phyloP scores from a whole-genome alignment of 2,888 invertebrate species.

The Dasysyrphus albostriatus region DNA sequence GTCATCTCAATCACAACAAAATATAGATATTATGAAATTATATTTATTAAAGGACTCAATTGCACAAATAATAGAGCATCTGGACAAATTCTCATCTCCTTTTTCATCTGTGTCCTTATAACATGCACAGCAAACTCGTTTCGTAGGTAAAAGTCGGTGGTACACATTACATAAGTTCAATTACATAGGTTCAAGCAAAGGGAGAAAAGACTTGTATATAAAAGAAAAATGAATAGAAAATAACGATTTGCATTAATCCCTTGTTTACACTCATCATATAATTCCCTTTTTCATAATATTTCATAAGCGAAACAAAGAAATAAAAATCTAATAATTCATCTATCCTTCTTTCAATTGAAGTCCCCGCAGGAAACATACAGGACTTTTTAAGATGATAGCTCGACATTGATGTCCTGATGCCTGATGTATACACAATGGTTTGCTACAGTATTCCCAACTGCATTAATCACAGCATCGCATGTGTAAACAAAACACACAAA shows the following conservation, averaged over 20 bases:
- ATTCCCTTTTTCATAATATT: conserved; percentile 51
- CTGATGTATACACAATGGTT: conserved; percentile 1
- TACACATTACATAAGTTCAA: not conserved
- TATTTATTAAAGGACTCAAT: conserved; percentile 62
- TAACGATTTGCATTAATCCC: conserved; percentile 72
- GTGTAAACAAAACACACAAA: conserved; percentile 54
- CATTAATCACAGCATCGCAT: conserved; percentile 71
- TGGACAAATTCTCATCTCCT: conserved; percentile 61
- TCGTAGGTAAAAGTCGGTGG: not conserved
- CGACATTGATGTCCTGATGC: conserved; percentile 26
- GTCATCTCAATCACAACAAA: conserved; percentile 64
- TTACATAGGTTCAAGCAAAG: not conserved
- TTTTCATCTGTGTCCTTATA: conserved; percentile 33
- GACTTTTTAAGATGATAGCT: conserved; percentile 69
- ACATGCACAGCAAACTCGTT: conserved; percentile 9
- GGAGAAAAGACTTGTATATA: conserved; percentile 11
- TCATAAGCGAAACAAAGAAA: conserved; percentile 5
- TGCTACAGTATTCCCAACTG: conserved; percentile 52
- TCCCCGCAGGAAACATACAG: conserved; percentile 38
- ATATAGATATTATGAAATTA: conserved; percentile 66
- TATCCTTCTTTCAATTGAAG: conserved; percentile 48
- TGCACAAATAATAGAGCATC: conserved; percentile 46
- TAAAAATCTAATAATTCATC: conserved; percentile 13
- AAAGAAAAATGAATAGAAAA: conserved; percentile 55
- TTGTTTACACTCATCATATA: conserved; percentile 66